Percentiles rank a stretch among this genome's conserved stretches.
Evolutionary conservation across 2,888 invertebrate species (phyloP).

Genomic region (Flexamia atlantica): DNA sequence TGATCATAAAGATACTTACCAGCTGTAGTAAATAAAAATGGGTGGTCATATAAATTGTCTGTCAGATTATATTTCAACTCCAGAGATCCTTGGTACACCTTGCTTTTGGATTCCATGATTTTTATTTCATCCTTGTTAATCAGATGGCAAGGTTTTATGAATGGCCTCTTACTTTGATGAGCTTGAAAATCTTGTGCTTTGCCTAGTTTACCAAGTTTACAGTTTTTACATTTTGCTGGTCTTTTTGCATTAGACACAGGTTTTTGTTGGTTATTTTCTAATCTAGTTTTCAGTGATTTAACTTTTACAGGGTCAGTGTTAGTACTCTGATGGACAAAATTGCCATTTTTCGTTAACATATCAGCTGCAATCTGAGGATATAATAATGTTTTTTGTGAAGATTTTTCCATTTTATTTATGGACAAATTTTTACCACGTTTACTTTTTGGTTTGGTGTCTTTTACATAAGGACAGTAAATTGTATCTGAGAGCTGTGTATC

Average conservation of each 20-base stretch:
- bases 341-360: background rate
- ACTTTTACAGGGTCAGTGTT: conserved; percentile 22
- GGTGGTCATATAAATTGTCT: background rate
- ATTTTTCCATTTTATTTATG: no score
- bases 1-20: no score
- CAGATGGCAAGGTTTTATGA: background rate
- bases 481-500: no score
- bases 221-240: background rate
- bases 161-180: background rate
- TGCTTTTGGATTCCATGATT: background rate
- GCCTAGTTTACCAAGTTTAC: background rate
- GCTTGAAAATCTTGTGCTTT: background rate
- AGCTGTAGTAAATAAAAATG: no score
- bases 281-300: background rate
- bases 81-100: background rate
- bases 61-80: background rate
- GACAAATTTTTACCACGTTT: no score
- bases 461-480: no score
- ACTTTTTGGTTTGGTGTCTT: no score
- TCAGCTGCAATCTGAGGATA: no score
- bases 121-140: conserved; percentile 1
- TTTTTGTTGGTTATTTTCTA: background rate
- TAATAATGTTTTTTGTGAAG: no score
- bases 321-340: background rate
- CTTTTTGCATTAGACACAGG: background rate